Percentiles rank a stretch among this genome's conserved stretches.
Conservation (phyloP, 2,113 vertebrate species). For the Cyprinodon variegatus region DNA sequence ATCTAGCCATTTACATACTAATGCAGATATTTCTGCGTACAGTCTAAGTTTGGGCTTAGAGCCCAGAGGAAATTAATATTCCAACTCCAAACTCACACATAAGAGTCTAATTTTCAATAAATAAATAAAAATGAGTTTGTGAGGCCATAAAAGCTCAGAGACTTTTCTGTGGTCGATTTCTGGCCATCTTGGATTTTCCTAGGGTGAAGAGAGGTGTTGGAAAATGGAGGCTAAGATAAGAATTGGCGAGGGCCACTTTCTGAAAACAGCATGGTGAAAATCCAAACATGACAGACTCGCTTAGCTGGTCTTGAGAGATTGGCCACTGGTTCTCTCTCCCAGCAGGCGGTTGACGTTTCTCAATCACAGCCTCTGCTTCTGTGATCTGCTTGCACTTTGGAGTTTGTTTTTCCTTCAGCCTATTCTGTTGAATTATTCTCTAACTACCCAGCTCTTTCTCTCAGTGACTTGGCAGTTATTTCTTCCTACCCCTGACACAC, state of each 20-base stretch:
- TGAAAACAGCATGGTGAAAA: slow-evolving; percentile 43
- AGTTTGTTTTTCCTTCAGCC: slow-evolving; percentile 44
- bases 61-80: not conserved
- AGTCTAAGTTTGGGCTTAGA: not conserved
- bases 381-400: slow-evolving; percentile 26
- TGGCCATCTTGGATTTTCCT: slow-evolving; percentile 19
- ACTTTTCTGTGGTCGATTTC: not conserved
- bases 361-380: slow-evolving; percentile 38
- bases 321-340: slow-evolving; percentile 25
- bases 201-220: slow-evolving; percentile 1
- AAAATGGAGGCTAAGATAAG: slow-evolving; percentile 37
- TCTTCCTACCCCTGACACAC: slow-evolving; percentile 22
- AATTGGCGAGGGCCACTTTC: slow-evolving; percentile 38
- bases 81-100: not conserved
- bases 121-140: not conserved
- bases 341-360: slow-evolving; percentile 42
- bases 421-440: slow-evolving; percentile 31
- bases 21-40: not conserved
- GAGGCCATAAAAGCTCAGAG: not conserved
- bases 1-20: too few species aligned
- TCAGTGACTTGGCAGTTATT: slow-evolving; percentile 57
- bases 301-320: slow-evolving; percentile 44
- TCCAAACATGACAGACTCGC: slow-evolving; percentile 29
- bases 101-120: not conserved
- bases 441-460: slow-evolving; percentile 8